These are phyloP conservation scores for Ellobium chinense DNA, from an alignment of 2,888 invertebrate genomes.

Conservation along the genomic window DNA sequence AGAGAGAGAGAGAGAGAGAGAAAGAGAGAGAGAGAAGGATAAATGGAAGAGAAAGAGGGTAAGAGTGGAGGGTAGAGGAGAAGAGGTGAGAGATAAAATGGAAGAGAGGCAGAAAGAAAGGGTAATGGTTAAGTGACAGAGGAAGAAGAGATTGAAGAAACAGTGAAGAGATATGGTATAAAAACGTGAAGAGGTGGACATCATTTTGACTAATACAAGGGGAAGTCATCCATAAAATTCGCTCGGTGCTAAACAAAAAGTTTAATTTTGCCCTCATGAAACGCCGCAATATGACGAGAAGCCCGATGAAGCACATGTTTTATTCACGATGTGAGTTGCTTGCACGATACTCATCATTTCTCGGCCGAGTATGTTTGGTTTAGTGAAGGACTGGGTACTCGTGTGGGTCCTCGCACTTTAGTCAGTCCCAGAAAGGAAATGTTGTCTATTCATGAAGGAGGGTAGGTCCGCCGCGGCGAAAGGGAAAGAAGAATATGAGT, in stretches of 20 bases:
- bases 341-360: neutral
- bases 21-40: neutral
- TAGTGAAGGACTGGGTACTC: no score
- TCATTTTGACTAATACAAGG: no score
- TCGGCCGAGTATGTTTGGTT: neutral
- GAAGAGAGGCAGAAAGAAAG: neutral
- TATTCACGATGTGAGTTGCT: neutral
- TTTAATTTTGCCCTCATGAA: neutral
- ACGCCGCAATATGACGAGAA: neutral
- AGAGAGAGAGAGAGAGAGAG: slow-evolving; percentile 9
- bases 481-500: neutral
- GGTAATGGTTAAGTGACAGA: neutral
- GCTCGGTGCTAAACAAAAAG: neutral
- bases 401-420: neutral
- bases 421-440: neutral
- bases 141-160: neutral
- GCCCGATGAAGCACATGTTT: neutral
- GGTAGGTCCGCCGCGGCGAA: neutral
- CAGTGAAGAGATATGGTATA: neutral
- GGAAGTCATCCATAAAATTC: no score
- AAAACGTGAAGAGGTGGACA: neutral
- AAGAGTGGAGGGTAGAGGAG: neutral
- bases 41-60: neutral
- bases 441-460: neutral
- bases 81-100: neutral